Base-by-base conservation (phyloP, 1,140 invertebrate genomes). In the Yoshiicerus persimilis region DNA sequence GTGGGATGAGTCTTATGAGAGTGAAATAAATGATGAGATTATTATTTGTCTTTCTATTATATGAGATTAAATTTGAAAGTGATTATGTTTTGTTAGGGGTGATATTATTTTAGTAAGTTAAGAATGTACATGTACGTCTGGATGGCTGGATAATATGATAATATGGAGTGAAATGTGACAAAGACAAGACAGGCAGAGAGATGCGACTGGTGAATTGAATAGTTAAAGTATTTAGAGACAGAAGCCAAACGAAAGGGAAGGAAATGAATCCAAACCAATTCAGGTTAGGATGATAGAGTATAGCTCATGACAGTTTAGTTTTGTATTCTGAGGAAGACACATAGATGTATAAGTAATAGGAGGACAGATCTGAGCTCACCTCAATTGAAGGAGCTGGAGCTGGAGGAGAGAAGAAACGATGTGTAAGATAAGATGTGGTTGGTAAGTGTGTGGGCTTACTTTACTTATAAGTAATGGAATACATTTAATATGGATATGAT, bases 401-500 rank as follows among this genome's bases (percentile, higher is more conserved):
- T 3, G 25, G 64, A 66, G 27, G 27, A 25, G 27, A 70, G 66
- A 80, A 36, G 75, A 80, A 36, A 36, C 75, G 75, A 80, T 80
- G 75, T 80, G 75, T 38, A 80, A 80, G 75, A 80, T 80, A 80
- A 80, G 75, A 80, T 80, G 75, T 80, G 32, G 75, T 70, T 38
- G 75, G 75, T 80, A 38, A 80, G 75, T 80, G 75, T 80, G 75
- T 80, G 75, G 75, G 75, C 32, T 80, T 80, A 80, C 30, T 38
- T 80, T 38, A 80, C 30, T 23, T 80, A 32, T 80, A 70, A 70
- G 25, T 70, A 80, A 32, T 80, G 32, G 36, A 80, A 80, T 80
- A 80, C 16, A 70, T 30, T 66, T 23, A 34, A 36, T 80, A 34
- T n/a, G 75, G 75, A 80, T 80, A 80, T 80, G 75, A 80, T 80